These are phyloP conservation scores for Rotaria socialis DNA, from an alignment of 2,888 invertebrate species.

Conservation along the genomic window DNA sequence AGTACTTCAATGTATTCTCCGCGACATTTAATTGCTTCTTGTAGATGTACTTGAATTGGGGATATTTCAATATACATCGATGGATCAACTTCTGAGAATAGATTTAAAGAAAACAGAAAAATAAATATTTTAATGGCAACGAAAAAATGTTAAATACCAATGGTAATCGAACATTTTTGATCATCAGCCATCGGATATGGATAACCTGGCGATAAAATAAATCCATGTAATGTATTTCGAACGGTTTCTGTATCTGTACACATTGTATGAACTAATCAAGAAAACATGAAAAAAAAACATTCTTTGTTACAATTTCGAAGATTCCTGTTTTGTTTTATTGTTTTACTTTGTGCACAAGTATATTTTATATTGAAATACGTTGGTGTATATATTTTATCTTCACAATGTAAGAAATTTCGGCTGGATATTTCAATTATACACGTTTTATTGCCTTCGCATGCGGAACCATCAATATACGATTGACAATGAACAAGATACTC, in stretches of 20 bases:
- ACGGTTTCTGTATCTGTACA: background rate
- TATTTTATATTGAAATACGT: conserved; percentile 23
- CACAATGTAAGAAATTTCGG: background rate
- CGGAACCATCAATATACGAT: background rate
- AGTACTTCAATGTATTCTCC: background rate
- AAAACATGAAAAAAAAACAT: background rate
- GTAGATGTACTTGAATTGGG: background rate
- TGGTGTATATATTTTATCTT: background rate
- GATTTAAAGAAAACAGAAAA: background rate
- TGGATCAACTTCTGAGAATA: background rate
- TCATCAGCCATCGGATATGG: conserved; percentile 30
- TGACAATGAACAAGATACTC: conserved; percentile 1
- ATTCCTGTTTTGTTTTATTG: background rate
- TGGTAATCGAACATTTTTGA: conserved; percentile 15
- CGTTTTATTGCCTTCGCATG: conserved; percentile 19
- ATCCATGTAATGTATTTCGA: conserved; percentile 30
- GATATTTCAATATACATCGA: conserved; percentile 35
- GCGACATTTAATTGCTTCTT: background rate
- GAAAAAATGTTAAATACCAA: background rate
- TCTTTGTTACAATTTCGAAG: too few species aligned
- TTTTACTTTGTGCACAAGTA: conserved; percentile 35
- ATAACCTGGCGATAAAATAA: conserved; percentile 18
- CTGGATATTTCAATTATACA: conserved; percentile 4
- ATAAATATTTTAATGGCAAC: background rate
- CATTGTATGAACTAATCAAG: conserved; percentile 12